Conservation (phyloP, 2,888 invertebrate genomes). For the Schizotus pectinicornis region DNA sequence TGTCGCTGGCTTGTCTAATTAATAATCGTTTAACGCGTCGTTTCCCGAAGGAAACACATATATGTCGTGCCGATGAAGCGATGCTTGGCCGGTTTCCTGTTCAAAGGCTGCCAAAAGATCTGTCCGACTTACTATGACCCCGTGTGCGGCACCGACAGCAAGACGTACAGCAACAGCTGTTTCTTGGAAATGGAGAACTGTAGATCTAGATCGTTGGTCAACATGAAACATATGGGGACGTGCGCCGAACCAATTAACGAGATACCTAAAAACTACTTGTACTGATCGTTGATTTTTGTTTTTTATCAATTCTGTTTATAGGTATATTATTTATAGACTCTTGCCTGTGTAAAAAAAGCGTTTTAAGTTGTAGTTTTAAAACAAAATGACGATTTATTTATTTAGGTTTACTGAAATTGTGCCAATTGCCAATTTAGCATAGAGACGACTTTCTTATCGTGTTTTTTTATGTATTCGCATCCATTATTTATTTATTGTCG, state of each 20-base stretch:
- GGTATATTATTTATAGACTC: slow-evolving; percentile 18
- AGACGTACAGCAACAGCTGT: slow-evolving; percentile 93
- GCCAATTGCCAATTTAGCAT: slow-evolving; percentile 1
- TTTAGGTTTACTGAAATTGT: slow-evolving; percentile 23
- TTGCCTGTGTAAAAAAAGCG: slow-evolving; percentile 29
- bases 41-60: slow-evolving; percentile 76
- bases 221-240: slow-evolving; percentile 80
- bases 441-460: slow-evolving; percentile 4
- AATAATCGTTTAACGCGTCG: no score
- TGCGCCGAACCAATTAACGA: slow-evolving; percentile 86
- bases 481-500: slow-evolving; percentile 28
- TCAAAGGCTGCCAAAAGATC: slow-evolving; percentile 85
- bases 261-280: slow-evolving; percentile 86
- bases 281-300: slow-evolving; percentile 58
- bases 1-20: neutral
- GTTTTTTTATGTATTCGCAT: slow-evolving; percentile 16
- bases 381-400: slow-evolving; percentile 22
- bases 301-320: slow-evolving; percentile 9
- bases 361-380: slow-evolving; percentile 4
- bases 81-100: slow-evolving; percentile 83
- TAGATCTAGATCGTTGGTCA: slow-evolving; percentile 78
- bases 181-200: slow-evolving; percentile 92
- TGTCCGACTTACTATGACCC: slow-evolving; percentile 88
- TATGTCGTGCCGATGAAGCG: slow-evolving; percentile 90
- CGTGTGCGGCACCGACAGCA: slow-evolving; percentile 90